phyloP scores from a whole-genome alignment of 1,140 invertebrate genomes.

The Augochlora pura region DNA sequence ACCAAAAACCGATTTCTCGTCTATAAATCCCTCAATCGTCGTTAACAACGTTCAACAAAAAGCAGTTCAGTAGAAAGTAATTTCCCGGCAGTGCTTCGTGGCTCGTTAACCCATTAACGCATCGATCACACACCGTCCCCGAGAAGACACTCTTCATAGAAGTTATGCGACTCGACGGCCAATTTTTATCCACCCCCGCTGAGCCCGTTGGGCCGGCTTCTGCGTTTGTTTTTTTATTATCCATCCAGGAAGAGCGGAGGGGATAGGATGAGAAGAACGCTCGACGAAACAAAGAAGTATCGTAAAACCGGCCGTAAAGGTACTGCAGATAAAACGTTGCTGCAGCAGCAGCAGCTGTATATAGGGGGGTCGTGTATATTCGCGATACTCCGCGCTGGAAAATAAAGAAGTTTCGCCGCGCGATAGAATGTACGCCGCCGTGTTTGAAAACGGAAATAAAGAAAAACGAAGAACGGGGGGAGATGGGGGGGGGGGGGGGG shows the following conservation, averaged over 20 bases:
- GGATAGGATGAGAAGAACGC: not conserved
- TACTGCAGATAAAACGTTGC: constrained; percentile 44
- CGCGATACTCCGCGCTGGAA: not conserved
- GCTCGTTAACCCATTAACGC: constrained; percentile 59
- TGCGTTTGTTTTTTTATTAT: constrained; percentile 25
- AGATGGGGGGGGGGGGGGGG: too few relatives aligned
- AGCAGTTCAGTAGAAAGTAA: too few relatives aligned
- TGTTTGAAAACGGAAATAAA: not conserved
- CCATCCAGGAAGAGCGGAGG: not conserved
- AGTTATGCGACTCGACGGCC: constrained; percentile 19
- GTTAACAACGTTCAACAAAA: too few relatives aligned
- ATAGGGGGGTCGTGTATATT: not conserved
- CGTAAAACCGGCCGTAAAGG: constrained; percentile 56
- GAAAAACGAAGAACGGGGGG: too few relatives aligned
- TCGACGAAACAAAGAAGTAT: constrained; percentile 56
- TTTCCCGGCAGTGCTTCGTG: constrained; percentile 31
- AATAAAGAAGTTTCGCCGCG: constrained; percentile 46
- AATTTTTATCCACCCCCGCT: constrained; percentile 40
- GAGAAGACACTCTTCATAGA: not conserved
- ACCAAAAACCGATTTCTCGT: too few relatives aligned
- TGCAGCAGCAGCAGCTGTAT: constrained; percentile 35
- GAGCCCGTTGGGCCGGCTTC: too few relatives aligned
- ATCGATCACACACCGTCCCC: constrained; percentile 43
- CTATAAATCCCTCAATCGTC: too few relatives aligned
- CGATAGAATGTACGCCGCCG: not conserved